Base-by-base conservation (phyloP, 2,113 vertebrate species). In the Ophiodon elongatus region DNA sequence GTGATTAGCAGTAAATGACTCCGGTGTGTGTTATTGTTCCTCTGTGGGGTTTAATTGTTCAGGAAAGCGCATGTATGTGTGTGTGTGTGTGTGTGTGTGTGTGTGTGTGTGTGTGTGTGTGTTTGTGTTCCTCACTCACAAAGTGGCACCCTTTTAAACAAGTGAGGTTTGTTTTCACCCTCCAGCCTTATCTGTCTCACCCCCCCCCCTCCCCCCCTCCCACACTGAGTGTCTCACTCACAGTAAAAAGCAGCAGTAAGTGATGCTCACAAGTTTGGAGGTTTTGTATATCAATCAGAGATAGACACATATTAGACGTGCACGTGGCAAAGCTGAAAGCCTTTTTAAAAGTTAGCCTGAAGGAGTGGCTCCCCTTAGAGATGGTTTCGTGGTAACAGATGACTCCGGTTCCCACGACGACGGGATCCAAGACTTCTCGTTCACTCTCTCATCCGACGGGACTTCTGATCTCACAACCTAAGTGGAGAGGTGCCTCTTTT, bases 1-100 rank as follows among this genome's bases (percentile, higher is more conserved):
- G 72, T 39, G 69, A 79, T 76, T 56, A 62, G 59, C 72, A 64
- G 50, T 62, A 87, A 86, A 83, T 39, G 64, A 77, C 71, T 74
- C 25, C 54, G 2, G 33, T 31, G 69, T 50, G 68, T 37, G 73
- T 76, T 52, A 50, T 60, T 57, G 57, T 54, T 76, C 73, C 69
- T 15, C 56, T 74, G 29, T 23, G 31, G 43, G 29, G 39, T 79
- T 31, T 74, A 64, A 45, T 47, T 37, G 54, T 80, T 69, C 65
- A 25, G 65, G 62, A 73, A 72, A 47, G 37, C n/a, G n/a, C n/a
- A n/a, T n/a, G n/a, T n/a, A n/a, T n/a, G n/a, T n/a, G n/a, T n/a
- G n/a, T n/a, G n/a, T n/a, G n/a, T n/a, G n/a, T n/a, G n/a, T n/a
- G n/a, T n/a, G n/a, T n/a, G n/a, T n/a, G n/a, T n/a, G n/a, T n/a